Conservation (phyloP, 1,140 invertebrate species). For the Colletes latitarsis region DNA sequence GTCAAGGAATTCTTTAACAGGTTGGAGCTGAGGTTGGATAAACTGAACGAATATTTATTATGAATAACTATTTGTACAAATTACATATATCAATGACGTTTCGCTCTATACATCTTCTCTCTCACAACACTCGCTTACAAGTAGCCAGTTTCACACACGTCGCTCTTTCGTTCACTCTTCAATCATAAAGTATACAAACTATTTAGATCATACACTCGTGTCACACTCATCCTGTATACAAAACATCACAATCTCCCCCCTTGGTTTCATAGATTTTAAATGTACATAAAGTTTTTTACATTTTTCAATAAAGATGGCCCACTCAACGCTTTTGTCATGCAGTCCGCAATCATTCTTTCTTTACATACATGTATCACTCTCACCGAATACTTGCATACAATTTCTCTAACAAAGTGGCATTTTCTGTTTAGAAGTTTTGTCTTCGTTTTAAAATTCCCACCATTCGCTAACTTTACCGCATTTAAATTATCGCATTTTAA, state of each 20-base stretch:
- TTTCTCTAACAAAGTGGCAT: neutral
- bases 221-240: too few relatives aligned
- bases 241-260: neutral
- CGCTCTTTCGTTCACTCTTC: too few relatives aligned
- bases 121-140: too few relatives aligned
- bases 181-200: too few relatives aligned
- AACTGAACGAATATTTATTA: too few relatives aligned
- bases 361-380: neutral
- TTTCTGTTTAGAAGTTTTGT: slow-evolving; percentile 23
- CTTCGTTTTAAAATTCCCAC: slow-evolving; percentile 23
- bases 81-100: too few relatives aligned
- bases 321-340: slow-evolving; percentile 15
- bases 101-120: too few relatives aligned
- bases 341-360: neutral
- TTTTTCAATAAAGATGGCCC: neutral
- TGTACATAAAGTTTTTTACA: neutral
- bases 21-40: too few relatives aligned
- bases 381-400: neutral
- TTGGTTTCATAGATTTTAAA: neutral
- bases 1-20: too few relatives aligned
- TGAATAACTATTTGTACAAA: too few relatives aligned
- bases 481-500: slow-evolving; percentile 20
- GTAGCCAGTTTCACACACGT: too few relatives aligned
- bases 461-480: slow-evolving; percentile 13
- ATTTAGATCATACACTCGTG: neutral